Base-by-base conservation (phyloP, 2,113 vertebrate species). In the Maccullochella peelii region DNA sequence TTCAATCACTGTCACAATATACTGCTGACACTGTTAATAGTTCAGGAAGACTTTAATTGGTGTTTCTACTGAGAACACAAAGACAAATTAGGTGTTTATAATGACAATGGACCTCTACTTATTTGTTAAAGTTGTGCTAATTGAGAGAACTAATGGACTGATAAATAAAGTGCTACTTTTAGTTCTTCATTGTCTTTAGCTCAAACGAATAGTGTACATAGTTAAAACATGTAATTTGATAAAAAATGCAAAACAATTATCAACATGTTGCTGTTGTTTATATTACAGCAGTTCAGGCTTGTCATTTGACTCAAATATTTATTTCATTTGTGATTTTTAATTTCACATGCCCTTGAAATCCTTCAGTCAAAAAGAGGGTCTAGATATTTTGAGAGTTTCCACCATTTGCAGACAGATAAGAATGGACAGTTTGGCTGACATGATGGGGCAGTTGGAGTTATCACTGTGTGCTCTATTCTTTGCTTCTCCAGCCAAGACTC, bases 401-500 rank as follows among this genome's bases (percentile, higher is more conserved):
- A 49, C 6, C 36, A 16, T 57, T 76, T 72, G 6, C 3, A 58
- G 14, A 38, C 73, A 63, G n/a, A 73, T 59, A 62, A n/a, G 25
- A 50, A 63, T 40, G 3, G 30, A 54, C 36, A 73, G 20, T 63
- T 47, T 73, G 63, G 70, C 54, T 25, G 80, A 83, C 21, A 18
- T 61, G 15, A 69, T 30, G 30, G 57, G 79, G 79, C 70, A 69
- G 38, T 42, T 59, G 75, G 79, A 69, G n/a, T 33, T 6, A 73
- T 77, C 59, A 15, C 40, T 50, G 30, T 2, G 1, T n/a, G n/a
- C 40, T 66, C 23, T 62, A 69, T 73, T 83, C 21, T 63, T 72
- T 73, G 55, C 27, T 44, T 38, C 54, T 52, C 54, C 38, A 68
- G 89, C 85, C 87, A 86, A 89, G 73, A 86, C 72, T 57, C 58